Percentiles rank a stretch among this genome's conserved stretches.
phyloP scores from a whole-genome alignment of 2,888 invertebrate genomes.

The Acleris literana region DNA sequence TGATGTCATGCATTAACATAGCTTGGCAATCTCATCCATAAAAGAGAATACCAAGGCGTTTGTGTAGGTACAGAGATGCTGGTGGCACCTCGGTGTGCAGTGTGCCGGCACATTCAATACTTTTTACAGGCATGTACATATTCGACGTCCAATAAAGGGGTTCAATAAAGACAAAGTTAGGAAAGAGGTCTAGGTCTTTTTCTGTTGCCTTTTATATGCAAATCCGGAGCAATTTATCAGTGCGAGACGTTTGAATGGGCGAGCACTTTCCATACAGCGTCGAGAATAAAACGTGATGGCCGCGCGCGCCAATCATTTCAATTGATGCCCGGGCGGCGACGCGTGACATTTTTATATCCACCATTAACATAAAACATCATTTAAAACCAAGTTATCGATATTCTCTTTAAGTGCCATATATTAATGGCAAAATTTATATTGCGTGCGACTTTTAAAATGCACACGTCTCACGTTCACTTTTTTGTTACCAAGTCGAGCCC shows the following conservation, averaged over 20 bases:
- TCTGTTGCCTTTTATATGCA: constrained; percentile 71
- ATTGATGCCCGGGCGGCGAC: constrained; percentile 12
- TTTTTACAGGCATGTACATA: constrained; percentile 45
- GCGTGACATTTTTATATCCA: neutral
- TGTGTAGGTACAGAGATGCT: neutral
- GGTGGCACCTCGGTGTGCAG: constrained; percentile 15
- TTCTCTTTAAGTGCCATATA: too few relatives aligned
- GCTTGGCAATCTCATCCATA: constrained; percentile 14
- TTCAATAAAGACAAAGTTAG: constrained; percentile 61
- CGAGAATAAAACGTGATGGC: constrained; percentile 52
- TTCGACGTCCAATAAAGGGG: constrained; percentile 51
- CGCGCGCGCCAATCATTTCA: constrained; percentile 33
- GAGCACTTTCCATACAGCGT: constrained; percentile 56
- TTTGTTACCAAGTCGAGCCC: too few relatives aligned
- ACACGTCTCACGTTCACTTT: too few relatives aligned
- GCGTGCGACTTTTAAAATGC: too few relatives aligned
- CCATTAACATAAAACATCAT: too few relatives aligned
- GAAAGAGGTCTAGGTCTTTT: constrained; percentile 56
- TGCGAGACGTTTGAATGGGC: constrained; percentile 71
- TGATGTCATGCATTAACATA: constrained; percentile 27
- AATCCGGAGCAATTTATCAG: constrained; percentile 76
- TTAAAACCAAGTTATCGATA: too few relatives aligned
- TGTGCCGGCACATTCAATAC: constrained; percentile 39
- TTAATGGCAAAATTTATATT: too few relatives aligned
- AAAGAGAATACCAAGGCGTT: constrained; percentile 25